phyloP scores from a whole-genome alignment of 1,140 invertebrate species.

The Aphidius gifuensis region DNA sequence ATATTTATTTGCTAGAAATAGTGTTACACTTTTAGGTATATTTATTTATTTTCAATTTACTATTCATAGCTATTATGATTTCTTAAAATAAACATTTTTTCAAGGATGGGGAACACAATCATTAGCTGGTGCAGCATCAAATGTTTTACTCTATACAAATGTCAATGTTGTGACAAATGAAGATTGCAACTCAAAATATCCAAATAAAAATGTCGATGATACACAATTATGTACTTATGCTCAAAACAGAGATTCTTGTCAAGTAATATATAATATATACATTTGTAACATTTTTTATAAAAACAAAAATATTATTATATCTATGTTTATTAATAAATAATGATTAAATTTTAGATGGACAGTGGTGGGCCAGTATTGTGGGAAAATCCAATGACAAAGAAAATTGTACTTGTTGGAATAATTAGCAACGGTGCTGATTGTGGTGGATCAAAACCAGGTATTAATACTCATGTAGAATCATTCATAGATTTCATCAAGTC shows the following conservation, averaged over 20 bases:
- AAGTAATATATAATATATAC: not conserved
- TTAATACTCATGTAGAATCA: conserved; percentile 57
- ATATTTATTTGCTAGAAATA: conserved; percentile 51
- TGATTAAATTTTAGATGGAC: conserved; percentile 55
- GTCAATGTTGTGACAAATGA: conserved; percentile 58
- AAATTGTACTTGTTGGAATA: conserved; percentile 54
- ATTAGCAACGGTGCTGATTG: conserved; percentile 59
- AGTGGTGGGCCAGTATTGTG: conserved; percentile 68
- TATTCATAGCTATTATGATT: conserved; percentile 13
- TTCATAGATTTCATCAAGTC: conserved; percentile 57
- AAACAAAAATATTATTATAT: no score
- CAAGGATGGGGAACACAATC: conserved; percentile 65
- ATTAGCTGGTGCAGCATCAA: conserved; percentile 58
- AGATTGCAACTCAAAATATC: conserved; percentile 49
- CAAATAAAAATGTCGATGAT: conserved; percentile 36
- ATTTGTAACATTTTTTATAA: conserved; percentile 3
- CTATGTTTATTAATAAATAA: no score
- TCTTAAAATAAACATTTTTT: not conserved
- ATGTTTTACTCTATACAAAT: conserved; percentile 59
- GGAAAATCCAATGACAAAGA: conserved; percentile 50
- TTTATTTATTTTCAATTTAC: conserved; percentile 2
- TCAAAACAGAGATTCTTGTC: conserved; percentile 54
- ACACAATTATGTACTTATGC: conserved; percentile 68
- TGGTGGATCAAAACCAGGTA: conserved; percentile 48
- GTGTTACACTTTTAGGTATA: conserved; percentile 57